Percentiles rank a stretch among this genome's conserved stretches.
Evolutionary conservation across 2,113 vertebrate species (phyloP).

Genomic region (Halcyon malimbica): DNA sequence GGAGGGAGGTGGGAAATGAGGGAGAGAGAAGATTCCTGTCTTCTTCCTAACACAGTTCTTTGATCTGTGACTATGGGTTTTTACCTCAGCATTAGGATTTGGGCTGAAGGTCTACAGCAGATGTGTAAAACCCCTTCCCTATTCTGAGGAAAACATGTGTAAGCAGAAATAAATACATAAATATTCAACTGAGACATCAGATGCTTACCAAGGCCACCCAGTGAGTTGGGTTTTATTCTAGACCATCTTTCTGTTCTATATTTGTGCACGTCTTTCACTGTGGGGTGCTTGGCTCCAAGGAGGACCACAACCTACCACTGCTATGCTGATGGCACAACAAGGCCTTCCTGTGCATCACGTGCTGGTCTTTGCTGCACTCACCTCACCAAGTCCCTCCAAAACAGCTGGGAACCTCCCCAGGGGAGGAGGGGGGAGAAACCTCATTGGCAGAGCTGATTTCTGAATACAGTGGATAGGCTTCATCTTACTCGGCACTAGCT

Average conservation of each 20-base stretch:
- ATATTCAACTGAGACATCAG: not conserved
- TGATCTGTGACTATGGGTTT: not conserved
- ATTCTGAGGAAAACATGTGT: not conserved
- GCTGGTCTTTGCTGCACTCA: not conserved
- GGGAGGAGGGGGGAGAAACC: not conserved
- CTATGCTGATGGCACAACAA: not conserved
- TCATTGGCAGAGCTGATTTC: not conserved
- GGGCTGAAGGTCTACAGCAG: not conserved
- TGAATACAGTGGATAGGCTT: not conserved
- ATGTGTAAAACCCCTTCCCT: not conserved
- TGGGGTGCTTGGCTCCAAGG: not conserved
- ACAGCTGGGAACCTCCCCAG: not conserved
- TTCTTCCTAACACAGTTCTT: not conserved
- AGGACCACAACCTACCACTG: not conserved
- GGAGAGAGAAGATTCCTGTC: not conserved
- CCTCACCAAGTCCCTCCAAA: not conserved
- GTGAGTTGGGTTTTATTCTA: constrained; percentile 5
- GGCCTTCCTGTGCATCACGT: not conserved
- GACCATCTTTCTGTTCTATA: not conserved
- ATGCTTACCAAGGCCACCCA: constrained; percentile 37
- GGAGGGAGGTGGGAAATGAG: not conserved
- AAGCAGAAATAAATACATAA: not conserved
- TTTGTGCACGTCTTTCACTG: not conserved
- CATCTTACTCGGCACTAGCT: not conserved
- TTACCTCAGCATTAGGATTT: not conserved